Evolutionary conservation across 2,113 vertebrate genomes (phyloP).

Genomic region (Tychaedon coryphoeus): DNA sequence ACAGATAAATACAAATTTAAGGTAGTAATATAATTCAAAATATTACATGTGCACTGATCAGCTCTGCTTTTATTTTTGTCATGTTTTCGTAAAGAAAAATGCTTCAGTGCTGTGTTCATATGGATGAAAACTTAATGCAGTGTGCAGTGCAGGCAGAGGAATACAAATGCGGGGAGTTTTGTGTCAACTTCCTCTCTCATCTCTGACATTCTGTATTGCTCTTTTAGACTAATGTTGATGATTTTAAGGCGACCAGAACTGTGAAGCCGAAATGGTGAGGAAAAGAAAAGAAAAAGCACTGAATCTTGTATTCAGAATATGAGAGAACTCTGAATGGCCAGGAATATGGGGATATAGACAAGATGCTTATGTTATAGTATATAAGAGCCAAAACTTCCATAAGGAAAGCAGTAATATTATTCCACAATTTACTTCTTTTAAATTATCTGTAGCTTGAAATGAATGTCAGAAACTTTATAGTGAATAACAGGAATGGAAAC

Average conservation of each 20-base stretch:
- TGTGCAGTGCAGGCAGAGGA: neutral
- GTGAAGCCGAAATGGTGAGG: neutral
- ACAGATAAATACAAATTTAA: neutral
- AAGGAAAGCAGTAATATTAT: neutral
- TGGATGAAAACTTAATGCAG: neutral
- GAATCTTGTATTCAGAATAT: neutral
- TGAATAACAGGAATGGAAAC: neutral
- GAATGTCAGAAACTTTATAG: neutral
- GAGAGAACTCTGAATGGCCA: neutral
- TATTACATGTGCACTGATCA: neutral
- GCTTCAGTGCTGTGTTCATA: neutral
- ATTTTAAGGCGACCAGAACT: neutral
- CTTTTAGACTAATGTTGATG: neutral
- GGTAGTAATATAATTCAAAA: neutral
- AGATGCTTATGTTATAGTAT: neutral
- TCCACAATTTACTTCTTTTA: neutral
- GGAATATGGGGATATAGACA: neutral
- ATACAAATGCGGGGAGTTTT: neutral
- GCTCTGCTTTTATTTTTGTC: neutral
- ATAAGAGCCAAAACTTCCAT: neutral
- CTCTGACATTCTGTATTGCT: neutral
- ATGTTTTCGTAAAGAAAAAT: neutral
- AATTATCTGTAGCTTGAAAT: neutral
- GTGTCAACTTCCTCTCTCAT: neutral
- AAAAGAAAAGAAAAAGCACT: neutral